Evolutionary conservation across 1,140 invertebrate species (phyloP), one percentile per base, ranked within the genome.

Genomic region (Venustaconcha ellipsiformis): DNA sequence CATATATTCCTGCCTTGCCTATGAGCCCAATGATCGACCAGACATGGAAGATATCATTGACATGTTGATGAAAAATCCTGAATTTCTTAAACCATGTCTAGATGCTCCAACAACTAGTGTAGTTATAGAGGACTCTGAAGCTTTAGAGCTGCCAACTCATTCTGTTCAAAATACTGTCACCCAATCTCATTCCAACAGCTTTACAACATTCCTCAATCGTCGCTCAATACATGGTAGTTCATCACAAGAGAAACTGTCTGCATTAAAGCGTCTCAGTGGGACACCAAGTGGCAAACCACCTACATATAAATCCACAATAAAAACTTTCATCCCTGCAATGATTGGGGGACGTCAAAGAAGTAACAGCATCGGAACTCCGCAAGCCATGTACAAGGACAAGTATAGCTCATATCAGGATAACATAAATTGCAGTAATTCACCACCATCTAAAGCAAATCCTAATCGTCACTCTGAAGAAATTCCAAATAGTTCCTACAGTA

Each of bases 41-140:
- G 92, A 92, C 14, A 94, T 95, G 0, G 91, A 92, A 0, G 94
- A 95, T 87, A 93, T 97, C 56, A 94, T 95, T 0, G 95, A 95
- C 72, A 94, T 94, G 78, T 90, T 97, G 37, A 93, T 93, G 0
- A 94, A 93, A 78, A 93, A 94, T 88, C 93, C 94, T 12, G 92
- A 93, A n/a, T 91, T 97, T 13, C 89, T 97, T 18, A 90, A 92
- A 11, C 95, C 96, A 0, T 95, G 94, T 83, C 88, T 96, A 5
- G 95, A 96, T 84, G 92, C 94, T 23, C 95, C 95, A 0, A 84
- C 93, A 11, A 91, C 94, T 1, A 94, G 94, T 67, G 93, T 96
- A 0, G 92, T 94, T 82, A 90, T 95, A 64, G 90, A 90, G 66
- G 92, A 93, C 72, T 91, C 91, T 0, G 92, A 91, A 58, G 91